Base-by-base conservation (phyloP, 2,797 vertebrate genomes). In the Ataeniobius toweri region DNA sequence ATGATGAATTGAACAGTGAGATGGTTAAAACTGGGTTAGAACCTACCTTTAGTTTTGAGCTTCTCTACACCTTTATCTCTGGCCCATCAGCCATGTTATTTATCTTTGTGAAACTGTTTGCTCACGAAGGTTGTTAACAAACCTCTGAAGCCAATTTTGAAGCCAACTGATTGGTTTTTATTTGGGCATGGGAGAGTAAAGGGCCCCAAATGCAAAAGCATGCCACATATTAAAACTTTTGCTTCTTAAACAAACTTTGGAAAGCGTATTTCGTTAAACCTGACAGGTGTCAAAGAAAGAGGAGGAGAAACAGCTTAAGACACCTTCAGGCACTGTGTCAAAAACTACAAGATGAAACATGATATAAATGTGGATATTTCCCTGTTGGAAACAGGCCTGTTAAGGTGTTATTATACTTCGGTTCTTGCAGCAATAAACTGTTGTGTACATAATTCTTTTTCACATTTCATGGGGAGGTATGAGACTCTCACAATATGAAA, bases 321-420 rank as follows among this genome's bases (percentile, higher is more conserved):
- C 86, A 89, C 89, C 84, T 89, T 79, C 76, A 86, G 84, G 85
- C 76, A 79, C 83, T 91, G 86, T 86, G 83, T 89, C 90, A 91
- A 81, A 90, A 91, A 83, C 81, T 89, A 81, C 89, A 93, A 89
- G 90, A 92, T 93, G 91, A 91, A 94, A 94, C 93, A 86, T 81
- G 89, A 91, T 90, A 92, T 90, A 77, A 91, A 83, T 80, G 77
- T 78, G 85, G 85, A 76, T 89, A 26, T 6, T 89, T 87, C 86
- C 76, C 80, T 87, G 76, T 89, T 91, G 89, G 88, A 79, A 89
- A 63, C 77, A 16, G 24, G 89, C 89, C 89, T n/a, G 55, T 63
- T 63, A 67, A 90, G 73, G 78, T 82, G 79, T 90, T 85, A 84
- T 82, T 78, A 89, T 79, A 77, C 85, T 79, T 80, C 75, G 78